Evolutionary conservation across 2,113 vertebrate genomes (phyloP).

Genomic region (Etheostoma spectabile): DNA sequence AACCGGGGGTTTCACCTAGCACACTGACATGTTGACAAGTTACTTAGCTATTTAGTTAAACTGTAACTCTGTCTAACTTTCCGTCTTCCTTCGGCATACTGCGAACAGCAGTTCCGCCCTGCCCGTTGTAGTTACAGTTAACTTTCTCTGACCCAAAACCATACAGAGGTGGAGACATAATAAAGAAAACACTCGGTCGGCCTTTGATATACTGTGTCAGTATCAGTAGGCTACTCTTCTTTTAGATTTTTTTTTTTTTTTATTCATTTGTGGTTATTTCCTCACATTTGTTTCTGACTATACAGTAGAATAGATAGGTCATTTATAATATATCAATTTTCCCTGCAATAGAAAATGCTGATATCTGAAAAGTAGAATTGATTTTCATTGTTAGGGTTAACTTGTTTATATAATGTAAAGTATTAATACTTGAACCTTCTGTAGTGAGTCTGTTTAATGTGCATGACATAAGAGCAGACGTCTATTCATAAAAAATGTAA

Average conservation of each 20-base stretch:
- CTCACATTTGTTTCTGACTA: not conserved
- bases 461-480: not conserved
- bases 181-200: conserved; percentile 14
- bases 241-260: not conserved
- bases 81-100: conserved; percentile 57
- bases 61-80: conserved; percentile 53
- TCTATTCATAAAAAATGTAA: not conserved
- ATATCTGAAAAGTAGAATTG: not conserved
- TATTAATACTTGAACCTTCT: not conserved
- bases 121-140: conserved; percentile 67
- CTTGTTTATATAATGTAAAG: not conserved
- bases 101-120: conserved; percentile 78
- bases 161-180: conserved; percentile 69
- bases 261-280: not conserved
- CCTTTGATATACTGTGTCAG: not conserved
- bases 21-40: conserved; percentile 15
- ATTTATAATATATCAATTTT: too few species aligned
- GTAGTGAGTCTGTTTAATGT: not conserved
- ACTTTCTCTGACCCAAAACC: conserved; percentile 77
- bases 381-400: not conserved
- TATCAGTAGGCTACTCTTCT: not conserved
- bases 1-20: conserved; percentile 6
- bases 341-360: not conserved
- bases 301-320: not conserved
- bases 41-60: conserved; percentile 43